These are phyloP conservation scores for Zaprionus vittiger DNA, from an alignment of 1,140 invertebrate species.

Conservation along the genomic window DNA sequence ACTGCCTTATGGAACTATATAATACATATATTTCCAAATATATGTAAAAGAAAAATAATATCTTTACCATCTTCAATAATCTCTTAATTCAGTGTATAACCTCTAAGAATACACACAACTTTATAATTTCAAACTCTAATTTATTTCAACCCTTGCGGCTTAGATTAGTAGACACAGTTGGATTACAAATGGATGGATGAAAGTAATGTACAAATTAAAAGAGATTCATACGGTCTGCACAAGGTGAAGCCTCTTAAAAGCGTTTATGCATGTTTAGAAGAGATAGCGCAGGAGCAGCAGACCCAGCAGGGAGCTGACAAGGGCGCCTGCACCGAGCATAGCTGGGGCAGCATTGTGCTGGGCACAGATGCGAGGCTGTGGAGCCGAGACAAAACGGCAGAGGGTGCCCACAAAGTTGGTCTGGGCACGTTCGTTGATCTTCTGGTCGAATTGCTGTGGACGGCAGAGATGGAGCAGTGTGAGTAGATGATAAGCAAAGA, in stretches of 20 bases:
- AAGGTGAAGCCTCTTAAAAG: conserved; percentile 1
- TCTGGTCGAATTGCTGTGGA: conserved; percentile 71
- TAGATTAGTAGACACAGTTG: conserved; percentile 49
- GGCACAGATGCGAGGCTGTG: conserved; percentile 70
- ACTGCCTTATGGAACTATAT: too few species aligned
- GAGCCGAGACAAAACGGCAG: conserved; percentile 67
- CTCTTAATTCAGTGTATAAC: too few species aligned
- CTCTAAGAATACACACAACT: background rate
- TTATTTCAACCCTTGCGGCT: conserved; percentile 20
- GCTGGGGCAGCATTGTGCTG: conserved; percentile 59
- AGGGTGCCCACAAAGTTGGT: conserved; percentile 65
- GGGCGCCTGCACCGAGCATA: conserved; percentile 55
- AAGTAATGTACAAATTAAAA: conserved; percentile 40
- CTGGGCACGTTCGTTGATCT: conserved; percentile 70
- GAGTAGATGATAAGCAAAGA: too few species aligned
- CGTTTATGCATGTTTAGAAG: conserved; percentile 37
- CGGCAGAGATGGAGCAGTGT: too few species aligned
- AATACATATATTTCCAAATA: too few species aligned
- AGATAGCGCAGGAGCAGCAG: conserved; percentile 49
- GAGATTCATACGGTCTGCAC: conserved; percentile 1
- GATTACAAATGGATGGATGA: conserved; percentile 30
- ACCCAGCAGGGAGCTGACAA: conserved; percentile 62
- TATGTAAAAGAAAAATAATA: too few species aligned
- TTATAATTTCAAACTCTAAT: conserved; percentile 12
- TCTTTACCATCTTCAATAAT: too few species aligned